These are phyloP conservation scores for Endotricha flammealis DNA, from an alignment of 2,888 invertebrate species.

Conservation along the genomic window DNA sequence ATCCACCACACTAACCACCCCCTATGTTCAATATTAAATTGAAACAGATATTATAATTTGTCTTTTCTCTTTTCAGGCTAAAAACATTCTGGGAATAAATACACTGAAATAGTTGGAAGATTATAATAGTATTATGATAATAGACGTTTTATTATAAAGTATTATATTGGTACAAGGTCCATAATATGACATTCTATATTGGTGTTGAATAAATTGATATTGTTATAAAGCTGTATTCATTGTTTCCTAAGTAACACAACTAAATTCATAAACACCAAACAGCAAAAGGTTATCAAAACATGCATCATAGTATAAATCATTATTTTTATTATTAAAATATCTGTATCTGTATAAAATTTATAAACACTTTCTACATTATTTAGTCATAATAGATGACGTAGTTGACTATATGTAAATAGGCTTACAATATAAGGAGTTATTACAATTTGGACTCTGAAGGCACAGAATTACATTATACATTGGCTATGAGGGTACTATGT, in stretches of 20 bases:
- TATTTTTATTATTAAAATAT: conserved; percentile 49
- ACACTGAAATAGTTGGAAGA: conserved; percentile 42
- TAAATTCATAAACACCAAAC: too few relatives aligned
- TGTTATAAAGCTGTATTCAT: conserved; percentile 11
- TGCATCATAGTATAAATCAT: conserved; percentile 35
- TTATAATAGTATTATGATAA: conserved; percentile 9
- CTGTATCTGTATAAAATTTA: conserved; percentile 50
- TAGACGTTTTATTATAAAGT: conserved; percentile 5
- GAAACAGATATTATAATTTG: conserved; percentile 2
- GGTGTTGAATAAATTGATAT: conserved; percentile 22
- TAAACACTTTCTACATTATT: conserved; percentile 41
- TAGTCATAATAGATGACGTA: conserved; percentile 19
- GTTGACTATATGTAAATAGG: conserved; percentile 25
- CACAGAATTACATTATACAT: conserved; percentile 31
- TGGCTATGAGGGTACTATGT: conserved; percentile 61
- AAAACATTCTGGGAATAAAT: conserved; percentile 69
- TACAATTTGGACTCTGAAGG: conserved; percentile 36
- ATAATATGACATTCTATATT: conserved; percentile 15
- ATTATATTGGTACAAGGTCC: conserved; percentile 4
- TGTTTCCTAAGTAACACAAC: conserved; percentile 2
- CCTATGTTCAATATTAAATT: neutral
- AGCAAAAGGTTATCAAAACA: conserved; percentile 20
- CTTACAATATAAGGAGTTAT: conserved; percentile 33
- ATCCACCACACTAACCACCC: too few relatives aligned
- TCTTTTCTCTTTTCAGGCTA: conserved; percentile 50